Percentiles rank a stretch among this genome's conserved stretches.
Conservation (phyloP, 2,888 invertebrate species). For the Tortricodes alternella region DNA sequence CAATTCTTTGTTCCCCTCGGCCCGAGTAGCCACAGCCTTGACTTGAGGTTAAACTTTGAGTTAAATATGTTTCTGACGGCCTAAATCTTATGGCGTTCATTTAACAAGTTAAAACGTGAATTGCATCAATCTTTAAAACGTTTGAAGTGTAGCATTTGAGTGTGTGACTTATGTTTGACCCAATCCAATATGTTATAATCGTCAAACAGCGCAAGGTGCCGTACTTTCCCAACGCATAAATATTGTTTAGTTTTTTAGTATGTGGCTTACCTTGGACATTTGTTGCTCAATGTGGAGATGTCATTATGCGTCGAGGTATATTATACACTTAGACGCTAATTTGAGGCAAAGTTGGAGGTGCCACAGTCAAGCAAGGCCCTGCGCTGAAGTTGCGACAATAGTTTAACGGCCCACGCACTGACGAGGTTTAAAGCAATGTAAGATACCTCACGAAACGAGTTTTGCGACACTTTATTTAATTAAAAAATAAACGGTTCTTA, state of each 20-base stretch:
- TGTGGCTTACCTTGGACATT: conserved; percentile 69
- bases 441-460: too few species aligned
- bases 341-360: conserved; percentile 55
- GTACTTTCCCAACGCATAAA: conserved; percentile 61
- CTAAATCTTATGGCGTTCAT: background rate
- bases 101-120: background rate
- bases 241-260: conserved; percentile 69
- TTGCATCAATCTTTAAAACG: background rate
- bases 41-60: background rate
- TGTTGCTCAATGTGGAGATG: conserved; percentile 68
- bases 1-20: conserved; percentile 71
- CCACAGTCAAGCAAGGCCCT: conserved; percentile 42
- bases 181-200: too few species aligned
- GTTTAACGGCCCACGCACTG: conserved; percentile 44
- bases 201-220: conserved; percentile 47
- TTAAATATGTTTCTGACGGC: background rate
- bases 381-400: conserved; percentile 50
- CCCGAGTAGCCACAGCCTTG: conserved; percentile 9
- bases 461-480: too few species aligned
- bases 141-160: background rate
- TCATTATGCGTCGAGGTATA: conserved; percentile 54
- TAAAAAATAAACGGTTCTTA: too few species aligned
- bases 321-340: conserved; percentile 58
- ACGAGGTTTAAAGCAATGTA: conserved; percentile 41
- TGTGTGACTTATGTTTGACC: too few species aligned